Conservation (phyloP, 2,113 vertebrate genomes). For the Nannobrachium achirus region DNA sequence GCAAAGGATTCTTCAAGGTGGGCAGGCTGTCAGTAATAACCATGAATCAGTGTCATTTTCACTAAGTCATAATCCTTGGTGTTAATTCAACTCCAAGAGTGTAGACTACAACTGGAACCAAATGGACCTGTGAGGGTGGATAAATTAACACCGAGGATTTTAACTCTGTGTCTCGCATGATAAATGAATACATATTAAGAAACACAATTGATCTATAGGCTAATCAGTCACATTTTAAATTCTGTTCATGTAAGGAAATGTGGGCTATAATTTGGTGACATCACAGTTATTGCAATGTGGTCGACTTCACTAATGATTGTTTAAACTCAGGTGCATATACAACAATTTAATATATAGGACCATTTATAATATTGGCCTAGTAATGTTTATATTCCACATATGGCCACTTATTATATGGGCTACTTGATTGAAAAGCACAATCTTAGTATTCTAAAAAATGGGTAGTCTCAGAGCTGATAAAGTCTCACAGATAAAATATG, state of each 20-base stretch:
- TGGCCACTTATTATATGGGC: slow-evolving; percentile 87
- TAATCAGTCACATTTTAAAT: not conserved
- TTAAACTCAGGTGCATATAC: not conserved
- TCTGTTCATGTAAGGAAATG: not conserved
- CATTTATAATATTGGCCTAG: too few relatives aligned
- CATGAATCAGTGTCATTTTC: slow-evolving; percentile 30
- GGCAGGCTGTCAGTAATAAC: slow-evolving; percentile 45
- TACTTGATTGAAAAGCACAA: slow-evolving; percentile 83
- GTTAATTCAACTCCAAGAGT: too few relatives aligned
- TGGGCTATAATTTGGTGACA: not conserved
- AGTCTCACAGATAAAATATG: slow-evolving; percentile 86
- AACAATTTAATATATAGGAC: slow-evolving; percentile 25
- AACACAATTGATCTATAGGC: too few relatives aligned
- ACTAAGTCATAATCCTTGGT: too few relatives aligned
- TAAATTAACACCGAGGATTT: too few relatives aligned
- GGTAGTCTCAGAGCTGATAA: too few relatives aligned
- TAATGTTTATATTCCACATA: too few relatives aligned
- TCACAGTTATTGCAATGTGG: not conserved
- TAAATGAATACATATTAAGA: too few relatives aligned
- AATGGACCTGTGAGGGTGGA: too few relatives aligned
- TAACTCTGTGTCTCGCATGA: slow-evolving; percentile 2
- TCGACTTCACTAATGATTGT: not conserved
- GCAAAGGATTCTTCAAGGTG: slow-evolving; percentile 97
- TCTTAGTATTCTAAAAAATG: slow-evolving; percentile 85
- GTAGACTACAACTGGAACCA: too few relatives aligned